phyloP scores from a whole-genome alignment of 2,113 vertebrate genomes.

The Tilapia sparmanii region DNA sequence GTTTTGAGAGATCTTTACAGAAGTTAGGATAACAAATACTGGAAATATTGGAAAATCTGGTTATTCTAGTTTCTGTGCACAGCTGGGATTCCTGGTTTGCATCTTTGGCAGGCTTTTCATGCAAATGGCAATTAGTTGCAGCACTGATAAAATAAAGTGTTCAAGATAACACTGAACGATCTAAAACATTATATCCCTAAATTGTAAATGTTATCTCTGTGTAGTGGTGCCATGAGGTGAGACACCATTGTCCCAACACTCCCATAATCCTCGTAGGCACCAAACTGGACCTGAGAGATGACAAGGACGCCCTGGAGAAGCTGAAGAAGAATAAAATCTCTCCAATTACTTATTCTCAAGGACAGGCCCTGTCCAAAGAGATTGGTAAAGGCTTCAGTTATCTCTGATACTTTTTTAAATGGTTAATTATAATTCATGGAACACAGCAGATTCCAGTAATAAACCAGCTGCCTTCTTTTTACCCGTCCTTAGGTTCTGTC shows the following conservation, averaged over 20 bases:
- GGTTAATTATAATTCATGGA: neutral
- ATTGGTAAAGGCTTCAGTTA: conserved; percentile 75
- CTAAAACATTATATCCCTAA: neutral
- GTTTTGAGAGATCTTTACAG: neutral
- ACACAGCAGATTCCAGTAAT: neutral
- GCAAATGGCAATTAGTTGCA: neutral
- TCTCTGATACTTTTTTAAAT: neutral
- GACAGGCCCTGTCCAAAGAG: conserved; percentile 96
- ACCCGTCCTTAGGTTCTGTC: conserved; percentile 77
- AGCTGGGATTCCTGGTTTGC: neutral
- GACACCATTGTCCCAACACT: neutral
- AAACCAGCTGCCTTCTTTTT: neutral
- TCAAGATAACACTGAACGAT: neutral
- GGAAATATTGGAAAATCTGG: neutral
- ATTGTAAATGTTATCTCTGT: neutral
- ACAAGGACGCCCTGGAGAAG: conserved; percentile 95
- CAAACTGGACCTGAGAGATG: conserved; percentile 78
- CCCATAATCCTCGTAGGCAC: neutral
- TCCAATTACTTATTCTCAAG: conserved; percentile 94
- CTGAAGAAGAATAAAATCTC: conserved; percentile 97
- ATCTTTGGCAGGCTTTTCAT: neutral
- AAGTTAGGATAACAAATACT: neutral
- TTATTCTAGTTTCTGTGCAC: neutral
- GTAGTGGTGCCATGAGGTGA: neutral
- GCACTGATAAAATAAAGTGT: neutral